Percentiles rank a stretch among this genome's conserved stretches.
Evolutionary conservation across 2,888 invertebrate genomes (phyloP).

Genomic region (Scaptomyza reducta): DNA sequence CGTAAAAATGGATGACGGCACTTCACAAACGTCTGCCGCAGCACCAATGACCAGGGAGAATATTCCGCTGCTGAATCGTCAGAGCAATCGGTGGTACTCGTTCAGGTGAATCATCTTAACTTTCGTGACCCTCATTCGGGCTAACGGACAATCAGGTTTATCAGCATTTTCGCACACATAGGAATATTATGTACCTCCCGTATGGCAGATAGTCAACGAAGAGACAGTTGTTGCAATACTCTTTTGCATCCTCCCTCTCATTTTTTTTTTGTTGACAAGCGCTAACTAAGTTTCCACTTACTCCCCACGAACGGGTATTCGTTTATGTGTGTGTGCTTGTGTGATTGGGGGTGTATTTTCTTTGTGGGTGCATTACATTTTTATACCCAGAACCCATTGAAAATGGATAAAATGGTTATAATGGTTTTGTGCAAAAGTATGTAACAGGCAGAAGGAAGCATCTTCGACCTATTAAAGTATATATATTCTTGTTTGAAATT

Average conservation of each 20-base stretch:
- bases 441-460: too few relatives aligned
- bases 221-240: conserved; percentile 19
- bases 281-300: conserved; percentile 9
- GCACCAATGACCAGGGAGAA: conserved; percentile 87
- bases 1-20: conserved; percentile 81
- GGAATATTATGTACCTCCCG: neutral
- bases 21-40: conserved; percentile 85
- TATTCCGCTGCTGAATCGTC: conserved; percentile 88
- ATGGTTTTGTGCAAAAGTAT: too few relatives aligned
- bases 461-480: too few relatives aligned
- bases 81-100: conserved; percentile 86
- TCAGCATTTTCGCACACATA: conserved; percentile 28
- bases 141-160: conserved; percentile 34
- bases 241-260: neutral
- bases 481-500: too few relatives aligned
- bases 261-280: neutral
- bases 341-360: neutral
- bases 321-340: neutral
- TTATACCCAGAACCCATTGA: too few relatives aligned
- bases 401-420: too few relatives aligned
- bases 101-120: conserved; percentile 85
- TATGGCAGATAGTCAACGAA: neutral
- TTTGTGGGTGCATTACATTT: too few relatives aligned
- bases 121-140: conserved; percentile 7
- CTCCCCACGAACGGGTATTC: neutral